Percentiles rank a stretch among this genome's conserved stretches.
Evolutionary conservation across 2,888 invertebrate genomes (phyloP).

Genomic region (Dryobota labecula): DNA sequence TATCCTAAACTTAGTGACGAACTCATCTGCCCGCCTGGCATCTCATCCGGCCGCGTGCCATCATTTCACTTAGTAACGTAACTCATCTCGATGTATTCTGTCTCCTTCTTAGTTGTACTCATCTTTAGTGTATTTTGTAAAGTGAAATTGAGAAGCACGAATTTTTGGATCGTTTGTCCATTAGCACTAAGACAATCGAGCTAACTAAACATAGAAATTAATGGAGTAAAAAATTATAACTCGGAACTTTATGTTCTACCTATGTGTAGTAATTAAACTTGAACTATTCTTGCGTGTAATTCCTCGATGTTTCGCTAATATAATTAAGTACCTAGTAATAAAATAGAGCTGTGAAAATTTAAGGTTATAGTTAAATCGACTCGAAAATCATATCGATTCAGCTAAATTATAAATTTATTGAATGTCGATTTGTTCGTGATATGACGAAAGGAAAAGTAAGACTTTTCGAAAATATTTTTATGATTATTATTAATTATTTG

Average conservation of each 20-base stretch:
- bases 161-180: slow-evolving; percentile 46
- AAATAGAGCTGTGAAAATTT: slow-evolving; percentile 62
- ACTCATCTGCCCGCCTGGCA: not conserved
- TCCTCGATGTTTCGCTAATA: slow-evolving; percentile 44
- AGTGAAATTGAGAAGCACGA: slow-evolving; percentile 14
- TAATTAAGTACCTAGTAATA: slow-evolving; percentile 55
- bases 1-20: slow-evolving; percentile 13
- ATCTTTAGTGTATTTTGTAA: slow-evolving; percentile 21
- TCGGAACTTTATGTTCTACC: slow-evolving; percentile 14
- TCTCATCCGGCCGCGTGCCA: not conserved
- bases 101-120: slow-evolving; percentile 34
- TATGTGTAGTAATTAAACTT: slow-evolving; percentile 13
- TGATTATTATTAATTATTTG: slow-evolving; percentile 37
- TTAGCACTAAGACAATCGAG: slow-evolving; percentile 45
- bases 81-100: slow-evolving; percentile 13
- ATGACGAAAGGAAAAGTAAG: slow-evolving; percentile 49
- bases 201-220: slow-evolving; percentile 35
- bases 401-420: slow-evolving; percentile 61
- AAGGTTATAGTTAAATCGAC: slow-evolving; percentile 46
- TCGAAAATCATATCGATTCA: slow-evolving; percentile 59
- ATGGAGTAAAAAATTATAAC: slow-evolving; percentile 6
- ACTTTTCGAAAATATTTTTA: slow-evolving; percentile 54
- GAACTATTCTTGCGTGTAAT: slow-evolving; percentile 34
- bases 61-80: slow-evolving; percentile 1
- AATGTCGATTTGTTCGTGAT: slow-evolving; percentile 50